Evolutionary conservation across 2,888 invertebrate species (phyloP).

Genomic region (Oxyscelio sp.): DNA sequence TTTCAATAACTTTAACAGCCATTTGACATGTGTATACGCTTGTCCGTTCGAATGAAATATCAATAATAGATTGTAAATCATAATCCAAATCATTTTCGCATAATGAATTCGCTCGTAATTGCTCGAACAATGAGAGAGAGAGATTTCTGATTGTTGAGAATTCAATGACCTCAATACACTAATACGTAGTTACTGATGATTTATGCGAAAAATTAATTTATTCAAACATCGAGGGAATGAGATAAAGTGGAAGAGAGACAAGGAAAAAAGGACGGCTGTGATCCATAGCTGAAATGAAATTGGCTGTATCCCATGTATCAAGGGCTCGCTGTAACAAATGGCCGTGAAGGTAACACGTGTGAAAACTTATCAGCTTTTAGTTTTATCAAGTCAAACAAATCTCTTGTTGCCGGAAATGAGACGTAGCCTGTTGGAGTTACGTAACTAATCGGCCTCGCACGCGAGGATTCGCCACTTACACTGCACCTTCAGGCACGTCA

Average conservation of each 20-base stretch:
- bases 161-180: constrained; percentile 61
- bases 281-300: constrained; percentile 73
- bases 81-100: constrained; percentile 23
- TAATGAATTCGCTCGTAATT: constrained; percentile 35
- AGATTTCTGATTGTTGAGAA: constrained; percentile 38
- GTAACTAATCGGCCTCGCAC: constrained; percentile 76
- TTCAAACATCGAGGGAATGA: constrained; percentile 45
- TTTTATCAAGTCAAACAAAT: constrained; percentile 77
- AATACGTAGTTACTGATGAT: constrained; percentile 57
- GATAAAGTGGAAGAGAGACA: constrained; percentile 10
- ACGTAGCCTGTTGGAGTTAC: constrained; percentile 74
- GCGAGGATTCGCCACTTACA: constrained; percentile 75
- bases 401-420: constrained; percentile 76
- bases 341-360: constrained; percentile 73
- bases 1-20: constrained; percentile 59
- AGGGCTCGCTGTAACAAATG: constrained; percentile 73
- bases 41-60: constrained; percentile 42
- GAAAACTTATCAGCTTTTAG: constrained; percentile 77
- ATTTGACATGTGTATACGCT: constrained; percentile 35
- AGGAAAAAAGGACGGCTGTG: constrained; percentile 59
- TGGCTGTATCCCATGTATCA: constrained; percentile 74
- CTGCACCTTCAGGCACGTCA: constrained; percentile 50
- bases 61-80: constrained; percentile 39
- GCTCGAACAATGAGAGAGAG: constrained; percentile 19
- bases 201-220: constrained; percentile 67